Conservation (phyloP, 2,113 vertebrate genomes). For the Zingel zingel region DNA sequence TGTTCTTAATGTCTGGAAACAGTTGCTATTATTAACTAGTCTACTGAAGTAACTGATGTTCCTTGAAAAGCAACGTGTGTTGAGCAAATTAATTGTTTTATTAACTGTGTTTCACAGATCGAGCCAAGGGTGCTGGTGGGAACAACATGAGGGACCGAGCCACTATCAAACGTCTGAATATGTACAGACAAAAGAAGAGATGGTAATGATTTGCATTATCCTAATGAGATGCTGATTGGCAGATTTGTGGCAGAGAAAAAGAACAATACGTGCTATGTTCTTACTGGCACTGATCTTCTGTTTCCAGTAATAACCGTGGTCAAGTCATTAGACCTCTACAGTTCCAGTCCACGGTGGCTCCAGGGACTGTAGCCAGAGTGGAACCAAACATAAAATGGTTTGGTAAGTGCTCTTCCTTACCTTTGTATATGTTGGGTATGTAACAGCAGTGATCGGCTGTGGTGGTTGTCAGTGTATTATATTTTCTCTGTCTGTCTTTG, state of each 20-base stretch:
- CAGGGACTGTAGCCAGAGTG: slow-evolving; percentile 94
- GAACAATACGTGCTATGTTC: neutral
- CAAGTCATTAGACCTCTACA: slow-evolving; percentile 93
- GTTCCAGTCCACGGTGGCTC: slow-evolving; percentile 91
- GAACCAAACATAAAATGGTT: slow-evolving; percentile 99
- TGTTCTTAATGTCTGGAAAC: neutral
- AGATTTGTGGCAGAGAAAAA: neutral
- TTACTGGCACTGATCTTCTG: slow-evolving; percentile 1
- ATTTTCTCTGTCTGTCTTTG: neutral
- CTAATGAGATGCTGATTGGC: neutral
- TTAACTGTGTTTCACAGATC: slow-evolving; percentile 84
- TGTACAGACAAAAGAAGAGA: slow-evolving; percentile 97
- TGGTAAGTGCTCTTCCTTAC: slow-evolving; percentile 83
- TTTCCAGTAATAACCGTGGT: slow-evolving; percentile 88
- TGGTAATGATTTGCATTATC: slow-evolving; percentile 83
- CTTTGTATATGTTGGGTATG: neutral
- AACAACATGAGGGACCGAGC: slow-evolving; percentile 95
- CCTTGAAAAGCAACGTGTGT: neutral
- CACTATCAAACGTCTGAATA: slow-evolving; percentile 96
- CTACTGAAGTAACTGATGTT: neutral
- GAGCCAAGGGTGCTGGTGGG: slow-evolving; percentile 89
- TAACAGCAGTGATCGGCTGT: neutral
- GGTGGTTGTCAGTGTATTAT: neutral
- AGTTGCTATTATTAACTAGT: neutral
- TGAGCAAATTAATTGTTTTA: neutral